Evolutionary conservation across 2,888 invertebrate genomes (phyloP).

Genomic region (Cecidostiba fungosa): DNA sequence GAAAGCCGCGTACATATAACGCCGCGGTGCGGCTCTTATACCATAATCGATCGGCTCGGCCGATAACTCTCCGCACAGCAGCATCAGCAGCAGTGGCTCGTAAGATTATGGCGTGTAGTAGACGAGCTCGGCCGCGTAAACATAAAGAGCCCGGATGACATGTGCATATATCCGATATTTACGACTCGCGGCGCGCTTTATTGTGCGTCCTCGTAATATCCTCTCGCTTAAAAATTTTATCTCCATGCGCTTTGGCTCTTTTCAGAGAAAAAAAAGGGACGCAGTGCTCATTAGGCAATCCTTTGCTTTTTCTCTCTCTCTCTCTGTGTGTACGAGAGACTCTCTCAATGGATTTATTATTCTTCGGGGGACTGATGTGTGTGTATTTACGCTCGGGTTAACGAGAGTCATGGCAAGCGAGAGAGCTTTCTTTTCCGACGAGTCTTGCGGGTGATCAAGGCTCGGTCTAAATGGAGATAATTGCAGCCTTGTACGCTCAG

Average conservation of each 20-base stretch:
- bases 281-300: background rate
- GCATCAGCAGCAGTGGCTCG: background rate
- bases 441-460: background rate
- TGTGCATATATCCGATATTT: background rate
- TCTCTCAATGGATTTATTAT: background rate
- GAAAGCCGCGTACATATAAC: background rate
- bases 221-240: background rate
- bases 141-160: background rate
- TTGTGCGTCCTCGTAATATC: background rate
- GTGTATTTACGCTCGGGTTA: background rate
- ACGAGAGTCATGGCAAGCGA: background rate
- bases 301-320: no score
- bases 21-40: background rate
- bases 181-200: background rate
- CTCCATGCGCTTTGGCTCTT: background rate
- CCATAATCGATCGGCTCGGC: slow-evolving; percentile 1
- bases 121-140: background rate
- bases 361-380: slow-evolving; percentile 7
- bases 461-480: background rate
- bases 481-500: background rate
- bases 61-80: background rate
- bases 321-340: background rate
- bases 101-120: background rate
- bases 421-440: background rate
- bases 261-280: background rate